These are phyloP conservation scores for Cydia strobilella DNA, from an alignment of 1,140 invertebrate species.

Conservation along the genomic window DNA sequence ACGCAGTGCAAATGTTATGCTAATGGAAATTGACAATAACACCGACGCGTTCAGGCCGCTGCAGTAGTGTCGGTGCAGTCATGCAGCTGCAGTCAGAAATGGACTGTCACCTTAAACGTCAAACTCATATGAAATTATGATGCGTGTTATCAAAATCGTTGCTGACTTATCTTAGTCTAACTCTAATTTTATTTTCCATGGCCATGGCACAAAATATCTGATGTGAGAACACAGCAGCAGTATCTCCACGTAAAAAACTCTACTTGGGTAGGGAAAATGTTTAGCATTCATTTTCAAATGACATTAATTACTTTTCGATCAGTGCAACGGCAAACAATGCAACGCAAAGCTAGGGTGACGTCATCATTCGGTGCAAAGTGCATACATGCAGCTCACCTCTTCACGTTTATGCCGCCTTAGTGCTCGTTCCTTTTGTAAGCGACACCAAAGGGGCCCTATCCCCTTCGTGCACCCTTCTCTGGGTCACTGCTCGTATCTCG, in stretches of 20 bases:
- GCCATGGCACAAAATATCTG: background rate
- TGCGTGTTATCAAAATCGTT: too few relatives aligned
- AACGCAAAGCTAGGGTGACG: constrained; percentile 60
- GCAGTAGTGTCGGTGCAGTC: too few relatives aligned
- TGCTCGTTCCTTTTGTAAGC: constrained; percentile 75
- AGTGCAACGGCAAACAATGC: constrained; percentile 71
- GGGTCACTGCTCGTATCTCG: constrained; percentile 69
- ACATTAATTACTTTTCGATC: constrained; percentile 37
- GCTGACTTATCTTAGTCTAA: too few relatives aligned
- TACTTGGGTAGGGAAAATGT: background rate
- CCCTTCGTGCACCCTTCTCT: constrained; percentile 76
- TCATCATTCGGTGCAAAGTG: constrained; percentile 78
- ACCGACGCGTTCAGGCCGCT: too few relatives aligned
- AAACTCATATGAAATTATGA: too few relatives aligned
- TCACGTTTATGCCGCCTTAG: constrained; percentile 67
- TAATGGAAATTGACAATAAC: too few relatives aligned
- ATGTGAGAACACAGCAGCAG: background rate
- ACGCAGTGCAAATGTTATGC: too few relatives aligned
- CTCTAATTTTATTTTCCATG: background rate
- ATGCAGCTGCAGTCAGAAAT: too few relatives aligned
- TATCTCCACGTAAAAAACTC: background rate
- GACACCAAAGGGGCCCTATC: constrained; percentile 78
- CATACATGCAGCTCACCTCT: constrained; percentile 74
- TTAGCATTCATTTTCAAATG: background rate
- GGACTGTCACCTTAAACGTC: too few relatives aligned